A percentile compares a stretch with the other conserved stretches of the same genome.
phyloP scores from a whole-genome alignment of 2,113 vertebrate genomes.

The Bubo blakistoni region DNA sequence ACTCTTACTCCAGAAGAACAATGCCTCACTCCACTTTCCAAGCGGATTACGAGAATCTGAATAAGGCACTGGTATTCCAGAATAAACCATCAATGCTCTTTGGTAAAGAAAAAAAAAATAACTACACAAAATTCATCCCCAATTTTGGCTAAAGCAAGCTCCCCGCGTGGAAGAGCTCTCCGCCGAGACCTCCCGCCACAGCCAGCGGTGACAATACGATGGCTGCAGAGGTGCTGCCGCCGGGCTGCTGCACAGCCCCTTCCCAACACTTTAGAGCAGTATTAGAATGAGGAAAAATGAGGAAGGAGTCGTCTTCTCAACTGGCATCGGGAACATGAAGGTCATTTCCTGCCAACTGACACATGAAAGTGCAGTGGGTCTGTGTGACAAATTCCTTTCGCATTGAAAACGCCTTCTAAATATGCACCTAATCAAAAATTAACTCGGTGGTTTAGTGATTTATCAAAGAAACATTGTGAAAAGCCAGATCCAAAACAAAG shows the following conservation, averaged over 20 bases:
- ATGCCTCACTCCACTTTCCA: background rate
- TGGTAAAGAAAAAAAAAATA: background rate
- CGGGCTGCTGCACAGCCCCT: rapidly evolving
- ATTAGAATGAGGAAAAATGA: background rate
- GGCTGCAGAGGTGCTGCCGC: background rate
- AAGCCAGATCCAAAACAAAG: background rate
- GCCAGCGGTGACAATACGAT: background rate
- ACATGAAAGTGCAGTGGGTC: background rate
- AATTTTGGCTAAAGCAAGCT: background rate
- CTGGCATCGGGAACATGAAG: background rate
- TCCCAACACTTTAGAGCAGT: background rate
- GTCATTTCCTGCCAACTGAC: background rate
- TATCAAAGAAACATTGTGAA: background rate
- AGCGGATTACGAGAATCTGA: background rate
- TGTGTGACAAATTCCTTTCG: background rate
- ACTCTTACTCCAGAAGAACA: background rate
- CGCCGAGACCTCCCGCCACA: background rate
- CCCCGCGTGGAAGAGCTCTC: background rate
- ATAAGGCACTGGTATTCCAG: background rate
- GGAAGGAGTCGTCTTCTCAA: background rate
- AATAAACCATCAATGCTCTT: background rate
- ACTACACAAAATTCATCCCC: background rate
- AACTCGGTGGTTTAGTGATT: background rate
- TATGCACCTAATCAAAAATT: background rate
- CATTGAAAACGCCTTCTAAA: background rate